Evolutionary conservation across 2,797 vertebrate genomes (phyloP), one percentile per base, ranked within the genome.

Genomic region (Hydrolagus colliei): DNA sequence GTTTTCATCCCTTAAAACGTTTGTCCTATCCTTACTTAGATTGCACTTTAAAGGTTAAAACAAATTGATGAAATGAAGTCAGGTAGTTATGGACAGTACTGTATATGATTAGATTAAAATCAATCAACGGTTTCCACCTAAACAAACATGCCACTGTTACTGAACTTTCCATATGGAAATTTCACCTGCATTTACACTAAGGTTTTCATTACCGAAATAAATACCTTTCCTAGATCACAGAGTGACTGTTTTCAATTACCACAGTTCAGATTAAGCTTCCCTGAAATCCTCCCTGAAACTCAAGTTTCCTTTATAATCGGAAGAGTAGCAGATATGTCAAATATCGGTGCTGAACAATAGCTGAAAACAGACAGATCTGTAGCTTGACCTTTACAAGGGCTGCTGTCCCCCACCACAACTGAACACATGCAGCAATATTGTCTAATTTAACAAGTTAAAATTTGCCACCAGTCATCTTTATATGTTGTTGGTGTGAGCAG

Each of bases 161-260:
- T 62, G 75, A 79, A 22, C 41, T 79, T 86, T 86, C 78, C 86
- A 72, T 79, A 86, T 80, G 86, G 75, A 86, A 80, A 86, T 86
- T 77, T 71, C 52, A 73, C 32, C 84, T 35, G 68, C 32, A 22
- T 79, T 79, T 14, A 22, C 61, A 63, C n/a, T 62, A 79, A 16
- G 77, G 22, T 27, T 11, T 79, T 79, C 62, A n/a, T 13, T 13
- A 27, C 32, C 27, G 11, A 8, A 63, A 22, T 65, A 52, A 52
- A 27, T 79, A n/a, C 27, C 14, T 62, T 4, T 22, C 20, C 59
- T 22, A 41, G 62, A 79, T 35, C 27, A n/a, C 12, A 32, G n/a
- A 73, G 12, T 73, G 20, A 14, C 27, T 82, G 63, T 41, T 82
- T 82, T 20, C 63, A 82, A 82, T 16, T 5, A 11, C 27, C 32